Evolutionary conservation across 2,113 vertebrate species (phyloP).

Genomic region (Ptilonorhynchus violaceus): DNA sequence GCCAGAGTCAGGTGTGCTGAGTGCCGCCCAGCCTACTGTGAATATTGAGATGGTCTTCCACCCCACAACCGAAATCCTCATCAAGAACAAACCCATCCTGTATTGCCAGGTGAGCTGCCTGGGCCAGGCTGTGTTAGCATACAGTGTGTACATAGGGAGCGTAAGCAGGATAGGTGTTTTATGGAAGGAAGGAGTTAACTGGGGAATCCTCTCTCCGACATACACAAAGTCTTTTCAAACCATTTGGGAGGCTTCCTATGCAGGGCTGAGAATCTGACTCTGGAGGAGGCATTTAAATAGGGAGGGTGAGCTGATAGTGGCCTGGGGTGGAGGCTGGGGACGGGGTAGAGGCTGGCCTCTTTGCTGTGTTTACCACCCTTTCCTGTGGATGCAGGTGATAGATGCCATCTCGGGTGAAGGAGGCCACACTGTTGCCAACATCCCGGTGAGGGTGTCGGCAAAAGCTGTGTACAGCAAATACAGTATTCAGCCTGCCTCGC

Average conservation of each 20-base stretch:
- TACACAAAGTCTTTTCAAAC: neutral
- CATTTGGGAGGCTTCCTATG: neutral
- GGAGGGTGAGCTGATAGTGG: neutral
- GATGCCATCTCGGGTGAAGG: conserved; percentile 75
- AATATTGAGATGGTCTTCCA: conserved; percentile 77
- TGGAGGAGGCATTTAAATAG: neutral
- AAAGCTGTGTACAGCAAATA: conserved; percentile 81
- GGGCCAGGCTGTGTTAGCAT: neutral
- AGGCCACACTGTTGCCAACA: conserved; percentile 71
- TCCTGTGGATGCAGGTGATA: conserved; percentile 73
- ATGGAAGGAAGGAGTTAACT: neutral
- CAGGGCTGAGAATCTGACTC: neutral
- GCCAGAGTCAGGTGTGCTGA: conserved; percentile 76
- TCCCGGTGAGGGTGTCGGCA: conserved; percentile 78
- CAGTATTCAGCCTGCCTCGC: conserved; percentile 73
- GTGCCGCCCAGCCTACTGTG: conserved; percentile 58
- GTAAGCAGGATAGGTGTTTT: neutral
- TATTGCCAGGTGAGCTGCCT: conserved; percentile 79
- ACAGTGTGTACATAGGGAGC: fast-evolving
- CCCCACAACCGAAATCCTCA: conserved; percentile 73
- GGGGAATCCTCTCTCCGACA: neutral
- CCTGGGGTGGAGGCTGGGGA: no score
- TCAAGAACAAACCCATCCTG: conserved; percentile 79
- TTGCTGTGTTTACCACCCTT: neutral
- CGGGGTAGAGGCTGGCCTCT: neutral